Evolutionary conservation across 2,797 vertebrate species (phyloP), one percentile per base, ranked within the genome.

Genomic region (Discoglossus pictus): DNA sequence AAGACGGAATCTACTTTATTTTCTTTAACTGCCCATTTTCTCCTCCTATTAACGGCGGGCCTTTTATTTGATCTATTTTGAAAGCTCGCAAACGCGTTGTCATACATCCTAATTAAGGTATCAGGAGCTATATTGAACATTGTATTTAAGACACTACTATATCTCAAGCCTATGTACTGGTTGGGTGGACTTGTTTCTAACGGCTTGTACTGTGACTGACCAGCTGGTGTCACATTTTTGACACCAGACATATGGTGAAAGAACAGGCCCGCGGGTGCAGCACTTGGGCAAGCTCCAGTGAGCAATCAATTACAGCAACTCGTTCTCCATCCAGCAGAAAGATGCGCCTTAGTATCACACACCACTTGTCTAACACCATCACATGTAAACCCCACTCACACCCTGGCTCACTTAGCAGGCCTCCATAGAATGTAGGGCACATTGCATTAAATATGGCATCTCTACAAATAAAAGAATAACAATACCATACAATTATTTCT

Each of bases 231-330:
- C 83, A 84, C 80, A 77, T 76, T 79, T 80, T 69, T 85, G 84
- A 90, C 86, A 88, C 83, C 78, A 80, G 86, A 83, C 85, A 82
- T 81, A 87, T 78, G 86, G 87, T 78, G 75, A 52, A 56, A 78
- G 82, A 78, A 73, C 74, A 79, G 81, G 83, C 86, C 86, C 64
- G 73, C 15, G 86, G 86, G 82, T 74, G 68, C 75, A 43, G 74
- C 67, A 79, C 76, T 70, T 78, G 62, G 83, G 79, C 1, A 73
- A 81, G 85, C 83, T 84, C 77, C 80, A 82, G 76, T 65, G 74
- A 86, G 84, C 83, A 79, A 85, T 85, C 80, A 84, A 80, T 88
- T 64, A 87, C 74, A 62, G 78, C 54, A 86, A 84, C 84, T 82
- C 73, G 82, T 79, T 11, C 61, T 63, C 52, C 35, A 38, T 56